Evolutionary conservation across 2,797 vertebrate genomes (phyloP), one percentile per base, ranked within the genome.

Genomic region (Muraenolepis orangiensis): DNA sequence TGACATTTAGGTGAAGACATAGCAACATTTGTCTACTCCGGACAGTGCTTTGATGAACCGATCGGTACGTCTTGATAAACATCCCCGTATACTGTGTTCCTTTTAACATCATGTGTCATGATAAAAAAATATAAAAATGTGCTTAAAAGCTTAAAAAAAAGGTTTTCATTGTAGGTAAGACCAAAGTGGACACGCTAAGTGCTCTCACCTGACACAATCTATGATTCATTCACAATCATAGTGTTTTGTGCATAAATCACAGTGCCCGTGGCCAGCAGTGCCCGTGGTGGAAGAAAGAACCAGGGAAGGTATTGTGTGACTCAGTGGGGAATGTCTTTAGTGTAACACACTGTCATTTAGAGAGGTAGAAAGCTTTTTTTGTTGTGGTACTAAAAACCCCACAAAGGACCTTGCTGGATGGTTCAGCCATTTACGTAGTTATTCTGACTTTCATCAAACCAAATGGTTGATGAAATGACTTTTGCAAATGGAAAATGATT

Each of bases 1-100:
- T 88, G 88, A 91, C 91, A 90, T 90, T 90, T 87, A 82, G 84
- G 83, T 76, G 87, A 87, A 82, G 85, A 90, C 91, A 89, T 89
- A 88, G 87, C 86, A 89, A 61, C 78, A 73, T 84, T 74, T 18
- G 84, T 82, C 70, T 72, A 51, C 76, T 80, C 74, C 67, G 12
- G 67, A 69, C 32, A 69, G 46, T n/a, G 46, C 46, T 51, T 51
- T 51, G 46, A 51, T 51, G 20, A 7, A 51, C 20, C 3, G 20
- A 6, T 51, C 46, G 46, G n/a, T 51, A 8, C 20, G 20, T 51
- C 11, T 20, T n/a, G n/a, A 51, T 51, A n/a, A 20, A n/a, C 6
- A 51, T 51, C 46, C 20, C 46, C 46, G n/a, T 51, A n/a, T 7
- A 51, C 46, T 51, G 5, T 51, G n/a, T 34, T 51, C 6, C 18